Evolutionary conservation across 2,888 invertebrate species (phyloP).

Genomic region (Entomobrya proxima): DNA sequence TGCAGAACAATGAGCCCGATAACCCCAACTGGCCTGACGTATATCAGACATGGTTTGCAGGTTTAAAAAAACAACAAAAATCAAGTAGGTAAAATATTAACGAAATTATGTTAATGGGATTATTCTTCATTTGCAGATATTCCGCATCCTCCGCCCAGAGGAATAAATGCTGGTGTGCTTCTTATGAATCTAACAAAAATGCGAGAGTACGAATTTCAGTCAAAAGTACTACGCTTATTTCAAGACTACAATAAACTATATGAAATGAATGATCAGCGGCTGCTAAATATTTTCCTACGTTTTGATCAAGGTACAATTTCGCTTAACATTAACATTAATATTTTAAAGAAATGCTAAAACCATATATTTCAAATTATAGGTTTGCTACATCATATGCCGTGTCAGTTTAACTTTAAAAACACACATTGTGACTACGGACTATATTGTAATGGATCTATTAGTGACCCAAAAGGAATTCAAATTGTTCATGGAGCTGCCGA

Average conservation of each 20-base stretch:
- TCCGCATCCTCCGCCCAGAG: conserved; percentile 4
- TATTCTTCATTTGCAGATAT: not conserved
- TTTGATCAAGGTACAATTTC: not conserved
- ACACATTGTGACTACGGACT: not conserved
- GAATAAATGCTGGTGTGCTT: conserved; percentile 22
- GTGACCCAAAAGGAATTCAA: conserved; percentile 26
- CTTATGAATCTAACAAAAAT: conserved; percentile 44
- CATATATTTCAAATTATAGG: not conserved
- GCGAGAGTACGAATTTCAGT: conserved; percentile 6
- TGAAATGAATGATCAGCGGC: not conserved
- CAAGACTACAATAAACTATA: not conserved
- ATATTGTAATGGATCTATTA: not conserved
- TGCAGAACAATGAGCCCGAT: not conserved
- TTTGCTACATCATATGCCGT: not conserved
- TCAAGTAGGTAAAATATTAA: too few relatives aligned
- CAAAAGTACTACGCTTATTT: not conserved
- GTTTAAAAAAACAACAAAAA: not conserved
- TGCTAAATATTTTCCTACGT: not conserved
- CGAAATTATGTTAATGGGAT: not conserved
- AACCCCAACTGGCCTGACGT: not conserved
- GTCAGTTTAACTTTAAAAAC: conserved; percentile 17
- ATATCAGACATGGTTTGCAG: not conserved
- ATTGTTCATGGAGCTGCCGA: not conserved
- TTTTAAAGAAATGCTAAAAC: not conserved
- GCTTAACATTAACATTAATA: not conserved